phyloP scores from a whole-genome alignment of 1,140 invertebrate species.

The Temnothorax nylanderi region DNA sequence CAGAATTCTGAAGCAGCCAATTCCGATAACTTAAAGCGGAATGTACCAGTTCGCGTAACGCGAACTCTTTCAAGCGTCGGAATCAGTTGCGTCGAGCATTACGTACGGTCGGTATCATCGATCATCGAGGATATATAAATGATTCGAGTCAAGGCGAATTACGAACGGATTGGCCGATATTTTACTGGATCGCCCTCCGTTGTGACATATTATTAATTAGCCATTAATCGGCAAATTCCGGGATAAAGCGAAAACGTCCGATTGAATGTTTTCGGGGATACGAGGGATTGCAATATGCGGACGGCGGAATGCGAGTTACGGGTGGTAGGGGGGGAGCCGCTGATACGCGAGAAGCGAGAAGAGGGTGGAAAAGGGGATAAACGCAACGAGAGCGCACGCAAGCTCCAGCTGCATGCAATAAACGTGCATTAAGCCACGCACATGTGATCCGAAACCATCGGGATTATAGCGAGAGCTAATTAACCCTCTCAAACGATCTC shows the following conservation, averaged over 20 bases:
- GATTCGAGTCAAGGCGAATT: constrained; percentile 23
- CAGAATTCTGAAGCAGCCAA: not conserved
- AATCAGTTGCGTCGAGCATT: not conserved
- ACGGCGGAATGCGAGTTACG: constrained; percentile 22
- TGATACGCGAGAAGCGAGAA: constrained; percentile 37
- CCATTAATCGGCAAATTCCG: constrained; percentile 47
- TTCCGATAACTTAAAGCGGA: constrained; percentile 3
- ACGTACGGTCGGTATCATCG: not conserved
- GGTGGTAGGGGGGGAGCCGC: not conserved
- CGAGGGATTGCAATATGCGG: constrained; percentile 33
- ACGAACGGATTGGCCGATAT: constrained; percentile 2
- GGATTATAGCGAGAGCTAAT: constrained; percentile 71
- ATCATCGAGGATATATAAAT: constrained; percentile 40
- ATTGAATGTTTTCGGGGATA: constrained; percentile 25
- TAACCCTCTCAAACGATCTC: constrained; percentile 51
- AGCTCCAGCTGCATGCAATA: constrained; percentile 71
- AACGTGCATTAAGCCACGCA: constrained; percentile 69
- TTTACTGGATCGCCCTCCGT: not conserved
- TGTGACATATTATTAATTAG: constrained; percentile 54
- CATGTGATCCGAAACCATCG: constrained; percentile 69
- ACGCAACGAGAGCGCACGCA: constrained; percentile 54
- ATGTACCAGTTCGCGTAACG: constrained; percentile 6
- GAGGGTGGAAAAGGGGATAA: constrained; percentile 48
- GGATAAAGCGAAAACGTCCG: constrained; percentile 35
- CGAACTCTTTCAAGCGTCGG: not conserved